Evolutionary conservation across 2,888 invertebrate species (phyloP).

Genomic region (Craniophora ligustri): DNA sequence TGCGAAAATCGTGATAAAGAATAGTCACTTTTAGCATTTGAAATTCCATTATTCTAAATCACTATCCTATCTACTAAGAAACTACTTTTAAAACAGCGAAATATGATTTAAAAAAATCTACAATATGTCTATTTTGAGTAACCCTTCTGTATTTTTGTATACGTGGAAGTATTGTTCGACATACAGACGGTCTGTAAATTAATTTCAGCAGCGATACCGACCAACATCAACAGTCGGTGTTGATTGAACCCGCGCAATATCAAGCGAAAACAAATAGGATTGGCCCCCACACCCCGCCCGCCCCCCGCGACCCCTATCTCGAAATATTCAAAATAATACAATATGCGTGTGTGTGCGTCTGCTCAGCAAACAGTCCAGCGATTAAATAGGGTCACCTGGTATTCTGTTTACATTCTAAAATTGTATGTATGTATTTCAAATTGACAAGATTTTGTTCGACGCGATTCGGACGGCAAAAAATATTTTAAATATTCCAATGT

Average conservation of each 20-base stretch:
- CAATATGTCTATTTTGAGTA: no score
- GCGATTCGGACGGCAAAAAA: background rate
- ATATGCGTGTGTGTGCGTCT: background rate
- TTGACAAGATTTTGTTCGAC: background rate
- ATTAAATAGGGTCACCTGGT: background rate
- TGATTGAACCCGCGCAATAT: slow-evolving; percentile 29
- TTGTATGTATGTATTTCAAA: no score
- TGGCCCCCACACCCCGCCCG: no score
- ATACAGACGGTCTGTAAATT: slow-evolving; percentile 10
- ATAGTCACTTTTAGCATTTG: no score
- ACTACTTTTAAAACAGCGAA: no score
- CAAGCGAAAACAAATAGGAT: slow-evolving; percentile 22
- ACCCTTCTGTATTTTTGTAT: slow-evolving; percentile 10
- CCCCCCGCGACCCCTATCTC: background rate
- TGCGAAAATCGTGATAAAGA: no score
- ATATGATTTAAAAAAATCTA: no score
- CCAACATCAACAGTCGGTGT: slow-evolving; percentile 25
- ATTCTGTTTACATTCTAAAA: background rate
- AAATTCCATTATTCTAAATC: no score
- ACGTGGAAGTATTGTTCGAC: slow-evolving; percentile 2
- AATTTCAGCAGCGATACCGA: background rate
- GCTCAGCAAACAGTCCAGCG: background rate
- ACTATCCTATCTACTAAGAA: no score
- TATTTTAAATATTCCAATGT: no score
- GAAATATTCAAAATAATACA: slow-evolving; percentile 16